These are phyloP conservation scores for Dynastes hyllus DNA, from an alignment of 2,888 invertebrate genomes.

Conservation along the genomic window DNA sequence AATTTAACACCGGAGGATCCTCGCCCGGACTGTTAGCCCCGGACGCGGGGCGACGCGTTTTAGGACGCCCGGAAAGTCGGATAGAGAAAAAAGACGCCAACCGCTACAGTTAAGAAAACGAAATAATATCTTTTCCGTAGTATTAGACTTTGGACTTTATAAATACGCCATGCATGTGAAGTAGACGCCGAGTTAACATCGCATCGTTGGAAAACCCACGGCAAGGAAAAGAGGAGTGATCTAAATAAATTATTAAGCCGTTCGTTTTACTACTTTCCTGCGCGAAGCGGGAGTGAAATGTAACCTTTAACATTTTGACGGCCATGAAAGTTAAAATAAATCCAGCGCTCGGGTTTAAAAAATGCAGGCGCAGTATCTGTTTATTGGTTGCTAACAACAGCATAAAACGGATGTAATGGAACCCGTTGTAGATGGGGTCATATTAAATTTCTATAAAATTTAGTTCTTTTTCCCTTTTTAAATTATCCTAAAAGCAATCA, in stretches of 20 bases:
- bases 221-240: not conserved
- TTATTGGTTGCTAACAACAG: slow-evolving; percentile 12
- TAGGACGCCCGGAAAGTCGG: slow-evolving; percentile 22
- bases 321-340: slow-evolving; percentile 20
- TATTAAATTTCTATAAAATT: no score
- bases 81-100: not conserved
- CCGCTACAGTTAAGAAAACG: not conserved
- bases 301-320: slow-evolving; percentile 29
- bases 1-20: slow-evolving; percentile 39
- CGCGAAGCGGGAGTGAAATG: not conserved
- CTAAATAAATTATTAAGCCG: slow-evolving; percentile 28
- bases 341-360: slow-evolving; percentile 6
- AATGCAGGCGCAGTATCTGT: not conserved
- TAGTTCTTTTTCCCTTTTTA: no score
- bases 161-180: slow-evolving; percentile 19
- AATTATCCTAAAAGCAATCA: no score
- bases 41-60: not conserved
- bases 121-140: slow-evolving; percentile 39
- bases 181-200: not conserved
- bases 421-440: no score
- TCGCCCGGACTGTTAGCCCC: slow-evolving; percentile 9
- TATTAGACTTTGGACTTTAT: slow-evolving; percentile 29
- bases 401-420: not conserved
- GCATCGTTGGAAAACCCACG: not conserved
- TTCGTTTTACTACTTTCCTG: not conserved